These are phyloP conservation scores for Drosophila cognata DNA, from an alignment of 2,888 invertebrate species.

Conservation along the genomic window DNA sequence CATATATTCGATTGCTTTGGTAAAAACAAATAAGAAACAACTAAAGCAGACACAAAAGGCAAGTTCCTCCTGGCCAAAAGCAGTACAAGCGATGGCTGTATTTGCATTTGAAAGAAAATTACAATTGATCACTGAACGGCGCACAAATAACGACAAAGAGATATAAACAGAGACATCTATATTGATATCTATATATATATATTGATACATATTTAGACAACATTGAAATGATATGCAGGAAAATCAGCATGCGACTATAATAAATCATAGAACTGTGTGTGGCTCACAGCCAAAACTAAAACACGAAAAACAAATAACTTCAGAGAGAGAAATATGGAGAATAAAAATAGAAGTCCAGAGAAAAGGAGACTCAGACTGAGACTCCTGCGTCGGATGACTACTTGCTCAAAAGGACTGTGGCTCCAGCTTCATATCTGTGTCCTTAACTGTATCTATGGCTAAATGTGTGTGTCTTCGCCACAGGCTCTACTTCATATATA, in stretches of 20 bases:
- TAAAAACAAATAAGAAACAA: constrained; percentile 35
- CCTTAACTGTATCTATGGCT: constrained; percentile 7
- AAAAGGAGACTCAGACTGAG: not conserved
- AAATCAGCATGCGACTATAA: constrained; percentile 79
- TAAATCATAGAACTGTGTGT: constrained; percentile 69
- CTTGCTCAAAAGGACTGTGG: constrained; percentile 35
- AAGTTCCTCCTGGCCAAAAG: constrained; percentile 36
- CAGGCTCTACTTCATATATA: constrained; percentile 25
- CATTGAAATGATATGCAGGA: constrained; percentile 35
- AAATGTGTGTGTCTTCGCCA: constrained; percentile 7
- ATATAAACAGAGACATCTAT: constrained; percentile 22
- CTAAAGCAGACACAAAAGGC: constrained; percentile 10
- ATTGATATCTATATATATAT: not conserved
- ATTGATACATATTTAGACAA: constrained; percentile 4
- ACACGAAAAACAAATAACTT: constrained; percentile 18
- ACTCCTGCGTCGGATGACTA: constrained; percentile 26
- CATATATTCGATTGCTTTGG: constrained; percentile 40
- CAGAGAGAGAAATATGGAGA: constrained; percentile 1
- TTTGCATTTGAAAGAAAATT: constrained; percentile 80
- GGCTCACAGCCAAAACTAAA: constrained; percentile 55
- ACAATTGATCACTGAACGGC: constrained; percentile 72
- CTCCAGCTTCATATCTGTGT: constrained; percentile 6
- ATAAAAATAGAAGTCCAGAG: constrained; percentile 21
- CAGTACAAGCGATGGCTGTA: constrained; percentile 39
- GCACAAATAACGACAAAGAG: constrained; percentile 42